These are phyloP conservation scores for Spermophilus dauricus DNA, from an alignment of 2,113 vertebrate species.

Conservation along the genomic window DNA sequence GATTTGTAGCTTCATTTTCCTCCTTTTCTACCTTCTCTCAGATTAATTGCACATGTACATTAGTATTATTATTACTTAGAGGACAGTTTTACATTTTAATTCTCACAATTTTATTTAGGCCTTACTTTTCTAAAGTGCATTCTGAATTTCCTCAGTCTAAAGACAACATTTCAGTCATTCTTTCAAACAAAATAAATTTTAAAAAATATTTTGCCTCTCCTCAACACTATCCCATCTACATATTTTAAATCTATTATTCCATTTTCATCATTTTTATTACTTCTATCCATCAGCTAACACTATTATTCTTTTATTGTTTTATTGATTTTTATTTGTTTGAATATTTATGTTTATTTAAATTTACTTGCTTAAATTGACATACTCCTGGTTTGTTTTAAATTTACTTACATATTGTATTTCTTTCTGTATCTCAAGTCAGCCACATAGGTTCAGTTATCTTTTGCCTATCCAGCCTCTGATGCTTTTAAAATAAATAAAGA, in stretches of 20 bases:
- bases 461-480: neutral
- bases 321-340: neutral
- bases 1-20: neutral
- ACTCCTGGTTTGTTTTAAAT: neutral
- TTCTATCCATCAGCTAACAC: neutral
- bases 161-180: neutral
- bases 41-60: neutral
- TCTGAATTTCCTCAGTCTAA: neutral
- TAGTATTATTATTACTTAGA: neutral
- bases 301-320: neutral
- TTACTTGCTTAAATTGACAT: neutral
- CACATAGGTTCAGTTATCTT: neutral
- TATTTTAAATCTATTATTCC: neutral
- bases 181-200: neutral
- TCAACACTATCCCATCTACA: neutral
- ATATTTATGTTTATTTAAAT: neutral
- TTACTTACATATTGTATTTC: neutral
- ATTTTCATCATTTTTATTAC: neutral
- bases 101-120: neutral
- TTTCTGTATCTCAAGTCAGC: neutral
- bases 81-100: neutral
- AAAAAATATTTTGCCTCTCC: neutral
- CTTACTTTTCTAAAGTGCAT: neutral
- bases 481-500: neutral
- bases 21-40: neutral